A percentile compares a stretch with the other conserved stretches of the same genome.
phyloP scores from a whole-genome alignment of 2,113 vertebrate genomes.

The Macrotis lagotis region DNA sequence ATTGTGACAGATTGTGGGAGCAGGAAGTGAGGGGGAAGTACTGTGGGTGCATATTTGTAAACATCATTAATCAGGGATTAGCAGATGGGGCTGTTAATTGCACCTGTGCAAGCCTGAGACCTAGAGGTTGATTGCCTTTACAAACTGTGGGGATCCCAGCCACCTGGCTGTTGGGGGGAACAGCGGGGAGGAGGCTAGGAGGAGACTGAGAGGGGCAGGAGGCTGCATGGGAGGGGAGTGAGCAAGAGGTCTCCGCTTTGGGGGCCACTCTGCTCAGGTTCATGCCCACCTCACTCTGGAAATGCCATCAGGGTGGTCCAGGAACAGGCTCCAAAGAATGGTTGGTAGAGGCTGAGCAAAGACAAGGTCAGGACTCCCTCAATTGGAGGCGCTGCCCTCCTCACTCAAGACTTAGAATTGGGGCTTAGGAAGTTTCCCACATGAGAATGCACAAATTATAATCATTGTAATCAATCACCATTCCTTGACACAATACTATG shows the following conservation, averaged over 20 bases:
- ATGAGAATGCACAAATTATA: background rate
- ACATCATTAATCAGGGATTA: slow-evolving; percentile 95
- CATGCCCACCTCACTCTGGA: background rate
- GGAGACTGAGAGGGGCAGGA: background rate
- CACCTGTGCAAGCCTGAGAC: slow-evolving; percentile 92
- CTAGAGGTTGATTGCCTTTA: slow-evolving; percentile 93
- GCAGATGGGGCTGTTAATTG: slow-evolving; percentile 96
- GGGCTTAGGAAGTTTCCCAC: background rate
- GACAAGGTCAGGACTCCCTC: background rate
- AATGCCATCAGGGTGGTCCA: background rate
- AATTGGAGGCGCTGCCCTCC: background rate
- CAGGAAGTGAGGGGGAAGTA: background rate
- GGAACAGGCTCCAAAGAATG: background rate
- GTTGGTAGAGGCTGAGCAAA: background rate
- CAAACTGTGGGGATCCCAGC: slow-evolving; percentile 81
- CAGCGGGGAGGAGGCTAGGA: background rate
- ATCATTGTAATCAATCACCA: background rate
- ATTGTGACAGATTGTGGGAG: background rate
- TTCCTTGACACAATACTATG: background rate
- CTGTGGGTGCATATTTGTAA: slow-evolving; percentile 86
- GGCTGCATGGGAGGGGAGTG: background rate
- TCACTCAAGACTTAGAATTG: background rate
- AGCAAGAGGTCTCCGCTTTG: background rate
- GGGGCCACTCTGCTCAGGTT: slow-evolving; percentile 1
- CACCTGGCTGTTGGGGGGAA: slow-evolving; percentile 19